Base-by-base conservation (phyloP, 2,797 vertebrate species). In the Erpetoichthys calabaricus region DNA sequence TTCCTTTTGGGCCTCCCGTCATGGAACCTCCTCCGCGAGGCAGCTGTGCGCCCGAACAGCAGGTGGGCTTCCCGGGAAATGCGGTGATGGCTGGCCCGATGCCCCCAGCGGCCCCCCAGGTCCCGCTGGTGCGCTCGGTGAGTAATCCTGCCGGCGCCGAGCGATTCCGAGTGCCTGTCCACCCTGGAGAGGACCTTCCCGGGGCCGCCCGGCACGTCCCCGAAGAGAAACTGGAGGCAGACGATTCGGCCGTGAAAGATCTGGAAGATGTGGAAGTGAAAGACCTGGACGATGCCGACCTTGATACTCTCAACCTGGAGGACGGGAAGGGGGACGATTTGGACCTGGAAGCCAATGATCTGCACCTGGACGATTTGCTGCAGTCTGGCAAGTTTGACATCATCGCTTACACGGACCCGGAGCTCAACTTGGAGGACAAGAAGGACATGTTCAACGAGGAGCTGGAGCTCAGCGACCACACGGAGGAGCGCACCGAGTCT, bases 251-350 rank as follows among this genome's bases (percentile, higher is more conserved):
- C 56, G 96, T 94, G 45, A 99, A 99, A 80, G 96, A 99, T 63
- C 87, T 99, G 1, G 96, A 97, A 7, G 92, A 93, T 3, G 94
- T 98, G 59, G 95, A 98, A 69, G 96, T 97, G 61, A 98, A 98
- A 76, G 96, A 98, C 70, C 80, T 98, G 62, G 96, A 94, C 50
- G 96, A 99, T 69, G 91, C 93, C 6, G 96, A 99, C 73, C 83
- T 98, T 60, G 96, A 98, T 75, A 98, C 97, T 68, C 74, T 99
- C 62, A 97, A 98, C 78, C 83, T 99, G 56, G 95, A 98, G 45
- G 95, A 98, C 73, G 90, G 91, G 41, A 98, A 99, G 75, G 85
- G 81, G 51, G 86, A 84, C 66, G 96, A 99, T 58, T 65, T 98
- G 42, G 96, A 99, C 70, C 79, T 99, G 57, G 96, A 99, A 80